Evolutionary conservation across 2,888 invertebrate genomes (phyloP), one percentile per base, ranked within the genome.

Genomic region (Vanessa cardui): DNA sequence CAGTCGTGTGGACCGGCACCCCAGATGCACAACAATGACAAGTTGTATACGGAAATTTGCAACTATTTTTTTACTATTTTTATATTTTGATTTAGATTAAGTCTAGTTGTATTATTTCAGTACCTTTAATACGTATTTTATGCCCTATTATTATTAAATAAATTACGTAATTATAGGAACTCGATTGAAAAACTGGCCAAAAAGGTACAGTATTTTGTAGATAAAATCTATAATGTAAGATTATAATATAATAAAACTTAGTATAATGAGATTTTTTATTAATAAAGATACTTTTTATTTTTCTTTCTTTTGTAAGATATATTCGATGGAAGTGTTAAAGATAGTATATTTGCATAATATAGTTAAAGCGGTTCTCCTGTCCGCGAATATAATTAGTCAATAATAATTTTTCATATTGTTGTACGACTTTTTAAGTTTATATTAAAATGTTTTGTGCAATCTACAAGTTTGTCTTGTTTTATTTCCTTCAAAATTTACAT

Each of bases 351-450:
- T 93, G 93, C 93, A 92, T 92, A 93, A 90, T 92, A 94, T 94
- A 94, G 94, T 93, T 93, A 94, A 93, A 94, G 94, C 94, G 94
- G 94, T 93, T 91, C 94, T 94, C 94, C 94, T 94, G 94, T 93
- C 94, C 94, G 94, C 94, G 87, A 93, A 93, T 94, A 94, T 92
- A 93, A 95, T 92, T 95, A 95, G 95, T 95, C 94, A 96, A 95
- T 96, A 90, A 90, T 90, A 96, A 96, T 96, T 96, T 96, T 96
- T 95, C 95, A 96, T 95, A 96, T 95, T 96, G 95, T 95, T 96
- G 95, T 96, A 96, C 95, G 95, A 93, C 94, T 96, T 96, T 96
- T 96, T 96, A 96, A 96, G 96, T 96, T 96, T 96, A 95, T 96
- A 96, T 96, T 96, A 96, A 96, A 96, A 95, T 95, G 95, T 95